Percentiles rank a stretch among this genome's conserved stretches.
Evolutionary conservation across 2,888 invertebrate genomes (phyloP).

Genomic region (Agrochola lychnidis): DNA sequence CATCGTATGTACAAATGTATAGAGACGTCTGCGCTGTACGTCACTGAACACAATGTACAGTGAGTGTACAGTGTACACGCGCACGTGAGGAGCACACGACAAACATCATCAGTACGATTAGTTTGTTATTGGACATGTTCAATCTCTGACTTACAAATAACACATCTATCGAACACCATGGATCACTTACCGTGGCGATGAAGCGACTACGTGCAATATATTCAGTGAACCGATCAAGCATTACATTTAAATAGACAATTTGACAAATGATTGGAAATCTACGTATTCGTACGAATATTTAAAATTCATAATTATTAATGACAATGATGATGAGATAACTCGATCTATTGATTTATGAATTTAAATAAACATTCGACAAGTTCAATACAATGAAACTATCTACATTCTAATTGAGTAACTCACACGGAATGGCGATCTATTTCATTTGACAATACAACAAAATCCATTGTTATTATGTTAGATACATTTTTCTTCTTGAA

Average conservation of each 20-base stretch:
- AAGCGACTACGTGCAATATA: slow-evolving; percentile 74
- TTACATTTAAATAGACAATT: slow-evolving; percentile 37
- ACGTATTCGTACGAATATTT: slow-evolving; percentile 19
- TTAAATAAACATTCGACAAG: slow-evolving; percentile 34
- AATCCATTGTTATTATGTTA: not conserved
- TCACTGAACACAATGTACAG: not conserved
- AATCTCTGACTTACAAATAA: slow-evolving; percentile 30
- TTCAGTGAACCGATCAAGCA: slow-evolving; percentile 71
- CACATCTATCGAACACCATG: slow-evolving; percentile 47
- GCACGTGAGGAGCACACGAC: slow-evolving; percentile 21
- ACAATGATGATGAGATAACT: slow-evolving; percentile 15
- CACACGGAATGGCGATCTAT: slow-evolving; percentile 15
- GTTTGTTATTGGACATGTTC: slow-evolving; percentile 65
- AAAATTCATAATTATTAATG: not conserved
- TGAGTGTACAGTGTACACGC: not conserved
- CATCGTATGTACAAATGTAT: slow-evolving; percentile 65
- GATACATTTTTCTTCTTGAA: not conserved
- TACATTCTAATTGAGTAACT: slow-evolving; percentile 19
- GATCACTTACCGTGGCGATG: slow-evolving; percentile 64
- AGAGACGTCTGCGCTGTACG: slow-evolving; percentile 23
- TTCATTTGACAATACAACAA: not conserved
- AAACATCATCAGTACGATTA: slow-evolving; percentile 65
- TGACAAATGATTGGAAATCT: slow-evolving; percentile 16
- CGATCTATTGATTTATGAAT: slow-evolving; percentile 21
- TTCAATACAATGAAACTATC: slow-evolving; percentile 12